Evolutionary conservation across 53 echinoderm and acorn worm species (phyloP), one percentile per base, ranked within the genome.

Genomic region (Apostichopus leukothele): DNA sequence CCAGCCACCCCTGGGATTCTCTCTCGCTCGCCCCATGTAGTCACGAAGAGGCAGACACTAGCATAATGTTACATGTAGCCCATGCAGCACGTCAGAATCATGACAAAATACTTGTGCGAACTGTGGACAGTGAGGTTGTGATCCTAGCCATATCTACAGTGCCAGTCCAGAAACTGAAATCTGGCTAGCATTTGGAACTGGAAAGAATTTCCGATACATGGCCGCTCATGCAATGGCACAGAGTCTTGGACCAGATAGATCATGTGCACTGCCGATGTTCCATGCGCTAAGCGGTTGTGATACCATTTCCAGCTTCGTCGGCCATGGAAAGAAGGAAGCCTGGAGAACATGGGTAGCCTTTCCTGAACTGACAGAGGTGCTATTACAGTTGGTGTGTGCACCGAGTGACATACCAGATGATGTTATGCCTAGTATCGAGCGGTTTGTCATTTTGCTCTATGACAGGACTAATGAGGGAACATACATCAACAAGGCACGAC

Each of bases 251-350:
- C 53, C 25, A 20, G 18, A 25, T 5, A 79, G 80, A 23, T 25
- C 67, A 10, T 7, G 5, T 19, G 50, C 89, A 50, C 84, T 92
- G 5, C 84, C 76, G 12, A 79, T 92, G 75, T 89, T 92, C 71
- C 77, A 91, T 63, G 89, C 92, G 63, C 75, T 90, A 52, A 91
- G 89, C 6, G 91, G 91, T 20, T 93, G 89, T 73, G 93, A 93
- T 26, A 86, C 89, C 6, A 71, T 85, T 5, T 93, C 93, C 0
- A 57, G 51, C 22, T 94, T 94, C 59, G 78, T 26, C 26, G 83
- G 88, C 10, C 75, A 74, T 54, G 90, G 90, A 4, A 93, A 93
- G 68, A 93, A 89, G 79, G 73, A 86, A 60, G 87, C 88, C 5
- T 93, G 95, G 95, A 51, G 76, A 20, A 50, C 61, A 5, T 92